A percentile compares a stretch with the other conserved stretches of the same genome.
Conservation (phyloP, 2,888 invertebrate species). For the Masnerella sp. region DNA sequence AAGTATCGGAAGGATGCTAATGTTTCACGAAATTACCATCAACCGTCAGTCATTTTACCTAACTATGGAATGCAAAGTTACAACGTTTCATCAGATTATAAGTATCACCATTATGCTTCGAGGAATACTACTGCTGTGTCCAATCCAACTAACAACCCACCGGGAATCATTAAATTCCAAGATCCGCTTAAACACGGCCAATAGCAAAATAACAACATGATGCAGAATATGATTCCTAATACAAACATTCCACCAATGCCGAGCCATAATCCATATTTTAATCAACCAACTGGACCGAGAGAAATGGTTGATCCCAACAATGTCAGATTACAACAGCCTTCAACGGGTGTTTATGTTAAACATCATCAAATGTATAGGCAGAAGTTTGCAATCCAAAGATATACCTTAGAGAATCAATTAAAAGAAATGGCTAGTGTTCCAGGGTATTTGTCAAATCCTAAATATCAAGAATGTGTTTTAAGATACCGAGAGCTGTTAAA, state of each 20-base stretch:
- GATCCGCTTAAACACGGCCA: conserved; percentile 64
- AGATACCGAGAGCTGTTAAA: conserved; percentile 71
- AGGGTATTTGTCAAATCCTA: conserved; percentile 73
- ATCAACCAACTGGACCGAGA: conserved; percentile 64
- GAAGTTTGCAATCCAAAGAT: conserved; percentile 72
- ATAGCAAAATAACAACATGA: conserved; percentile 64
- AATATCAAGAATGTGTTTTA: conserved; percentile 73
- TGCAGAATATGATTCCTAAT: conserved; percentile 60
- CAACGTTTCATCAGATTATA: conserved; percentile 69
- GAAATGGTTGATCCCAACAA: conserved; percentile 63
- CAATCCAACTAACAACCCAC: conserved; percentile 33
- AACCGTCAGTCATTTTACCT: conserved; percentile 66
- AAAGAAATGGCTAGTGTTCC: conserved; percentile 70
- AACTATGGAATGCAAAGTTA: conserved; percentile 72
- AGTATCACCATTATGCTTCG: conserved; percentile 68
- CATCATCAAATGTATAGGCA: conserved; percentile 72
- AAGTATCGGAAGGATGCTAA: conserved; percentile 70
- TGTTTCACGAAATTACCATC: conserved; percentile 64
- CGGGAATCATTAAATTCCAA: conserved; percentile 67
- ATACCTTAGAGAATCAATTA: conserved; percentile 71
- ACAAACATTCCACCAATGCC: conserved; percentile 60
- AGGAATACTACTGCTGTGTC: conserved; percentile 26
- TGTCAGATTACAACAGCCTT: conserved; percentile 40
- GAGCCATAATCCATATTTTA: conserved; percentile 67
- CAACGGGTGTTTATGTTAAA: conserved; percentile 62